These are phyloP conservation scores for Notocelia uddmanniana DNA, from an alignment of 2,888 invertebrate genomes.

Conservation along the genomic window DNA sequence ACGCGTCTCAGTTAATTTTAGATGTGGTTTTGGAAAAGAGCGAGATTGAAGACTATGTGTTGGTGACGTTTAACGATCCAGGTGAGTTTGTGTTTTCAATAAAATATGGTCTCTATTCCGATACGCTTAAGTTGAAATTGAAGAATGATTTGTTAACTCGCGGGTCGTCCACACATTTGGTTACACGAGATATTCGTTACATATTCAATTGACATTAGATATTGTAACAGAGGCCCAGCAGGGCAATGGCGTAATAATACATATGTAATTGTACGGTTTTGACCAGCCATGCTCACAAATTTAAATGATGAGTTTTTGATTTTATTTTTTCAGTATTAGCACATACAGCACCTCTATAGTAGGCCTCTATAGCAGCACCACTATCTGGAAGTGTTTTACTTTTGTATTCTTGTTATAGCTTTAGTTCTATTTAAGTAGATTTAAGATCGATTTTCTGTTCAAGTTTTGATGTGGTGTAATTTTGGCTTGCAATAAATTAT, in stretches of 20 bases:
- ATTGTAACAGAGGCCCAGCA: background rate
- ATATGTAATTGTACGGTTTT: too few relatives aligned
- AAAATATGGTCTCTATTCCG: background rate
- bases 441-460: too few relatives aligned
- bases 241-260: background rate
- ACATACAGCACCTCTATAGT: too few relatives aligned
- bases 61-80: constrained; percentile 62
- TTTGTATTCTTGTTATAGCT: too few relatives aligned
- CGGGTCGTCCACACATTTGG: background rate
- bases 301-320: too few relatives aligned
- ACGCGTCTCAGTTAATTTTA: constrained; percentile 44
- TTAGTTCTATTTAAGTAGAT: too few relatives aligned
- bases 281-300: too few relatives aligned
- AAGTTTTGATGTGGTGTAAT: too few relatives aligned
- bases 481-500: too few relatives aligned
- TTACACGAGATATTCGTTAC: background rate
- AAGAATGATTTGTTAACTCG: background rate
- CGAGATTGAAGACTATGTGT: constrained; percentile 55
- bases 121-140: background rate
- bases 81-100: constrained; percentile 48
- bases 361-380: too few relatives aligned
- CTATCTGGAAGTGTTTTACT: too few relatives aligned
- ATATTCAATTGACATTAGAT: background rate
- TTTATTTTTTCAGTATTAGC: too few relatives aligned
- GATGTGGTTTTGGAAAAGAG: constrained; percentile 46